Evolutionary conservation across 1,140 invertebrate species (phyloP), one percentile per base, ranked within the genome.

Genomic region (Ganaspis sp.): DNA sequence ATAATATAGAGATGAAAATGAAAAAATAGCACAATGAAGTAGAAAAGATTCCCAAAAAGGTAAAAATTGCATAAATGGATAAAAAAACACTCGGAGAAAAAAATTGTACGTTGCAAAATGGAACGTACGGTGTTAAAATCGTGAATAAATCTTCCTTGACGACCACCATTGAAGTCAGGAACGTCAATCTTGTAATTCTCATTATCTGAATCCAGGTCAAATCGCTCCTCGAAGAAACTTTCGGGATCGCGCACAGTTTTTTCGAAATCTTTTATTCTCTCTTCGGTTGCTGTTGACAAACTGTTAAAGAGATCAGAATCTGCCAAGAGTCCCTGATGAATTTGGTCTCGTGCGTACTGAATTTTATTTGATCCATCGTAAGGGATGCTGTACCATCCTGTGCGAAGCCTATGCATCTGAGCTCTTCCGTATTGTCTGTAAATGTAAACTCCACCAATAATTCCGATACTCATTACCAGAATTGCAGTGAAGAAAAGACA

Each of bases 111-210:
- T 29, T 54, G 58, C 64, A 54, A 77, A 23, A 45, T 54, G 26
- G n/a, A 26, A 90, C 92, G 87, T 89, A 95, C 94, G 79, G 93
- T 93, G 80, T 94, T 94, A 87, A 98, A 98, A 90, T 98, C 97
- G 85, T 98, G 97, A 84, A 98, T 95, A 85, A 98, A 97, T 53
- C 95, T 92, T 26, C 96, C 96, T 34, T 93, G 93, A 37, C 94
- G 93, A 21, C 95, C 96, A 79, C 95, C 94, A 79, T 93, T 93
- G 83, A 97, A 96, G 84, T 96, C 93, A 15, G 96, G 96, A 9
- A 97, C 95, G 86, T 95, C 93, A 83, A 97, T 95, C 83, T 96
- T 95, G 87, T 94, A 95, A 74, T 92, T 90, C 72, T 94, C 92
- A 42, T 93, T 93, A 34, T 93, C 92, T 26, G 95, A 87, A 85